Percentiles rank a stretch among this genome's conserved stretches.
These are phyloP conservation scores for Salminus brasiliensis DNA, from an alignment of 2,113 vertebrate species.

Conservation along the genomic window DNA sequence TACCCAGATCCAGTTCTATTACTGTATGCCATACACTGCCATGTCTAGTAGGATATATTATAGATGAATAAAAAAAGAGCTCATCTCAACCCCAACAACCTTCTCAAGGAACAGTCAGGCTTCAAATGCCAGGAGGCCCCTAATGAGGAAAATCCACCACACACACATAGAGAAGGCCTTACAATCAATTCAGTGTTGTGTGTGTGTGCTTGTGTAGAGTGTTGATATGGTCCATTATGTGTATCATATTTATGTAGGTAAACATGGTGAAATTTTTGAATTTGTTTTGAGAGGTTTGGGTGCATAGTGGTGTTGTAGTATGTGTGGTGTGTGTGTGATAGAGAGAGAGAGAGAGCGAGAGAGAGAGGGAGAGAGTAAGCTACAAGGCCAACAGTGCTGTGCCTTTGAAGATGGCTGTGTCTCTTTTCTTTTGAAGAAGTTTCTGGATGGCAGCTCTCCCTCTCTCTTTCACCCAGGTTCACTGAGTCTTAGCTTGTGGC, in stretches of 20 bases:
- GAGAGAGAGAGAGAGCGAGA: conserved; percentile 41
- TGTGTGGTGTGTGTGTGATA: conserved; percentile 24
- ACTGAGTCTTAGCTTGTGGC: conserved; percentile 31
- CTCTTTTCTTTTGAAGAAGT: conserved; percentile 50
- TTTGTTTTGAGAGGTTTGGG: conserved; percentile 33
- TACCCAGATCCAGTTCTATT: too few species aligned
- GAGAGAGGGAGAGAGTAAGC: conserved; percentile 43
- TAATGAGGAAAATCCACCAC: too few species aligned
- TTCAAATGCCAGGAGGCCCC: too few species aligned
- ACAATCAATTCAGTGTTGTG: too few species aligned
- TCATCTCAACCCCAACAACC: too few species aligned
- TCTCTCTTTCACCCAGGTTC: conserved; percentile 43
- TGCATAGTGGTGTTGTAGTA: conserved; percentile 40
- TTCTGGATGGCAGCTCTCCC: conserved; percentile 25
- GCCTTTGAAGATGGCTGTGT: conserved; percentile 61
- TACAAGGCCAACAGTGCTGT: conserved; percentile 42
- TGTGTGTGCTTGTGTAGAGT: accelerated
- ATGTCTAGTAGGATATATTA: too few species aligned
- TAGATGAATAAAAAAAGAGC: too few species aligned
- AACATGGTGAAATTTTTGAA: too few species aligned
- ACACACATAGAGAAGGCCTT: too few species aligned
- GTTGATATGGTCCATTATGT: background rate
- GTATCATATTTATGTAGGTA: background rate
- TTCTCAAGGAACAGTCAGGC: too few species aligned
- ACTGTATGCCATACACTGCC: too few species aligned